Base-by-base conservation (phyloP, 2,113 vertebrate species). In the Oostethus manadensis region DNA sequence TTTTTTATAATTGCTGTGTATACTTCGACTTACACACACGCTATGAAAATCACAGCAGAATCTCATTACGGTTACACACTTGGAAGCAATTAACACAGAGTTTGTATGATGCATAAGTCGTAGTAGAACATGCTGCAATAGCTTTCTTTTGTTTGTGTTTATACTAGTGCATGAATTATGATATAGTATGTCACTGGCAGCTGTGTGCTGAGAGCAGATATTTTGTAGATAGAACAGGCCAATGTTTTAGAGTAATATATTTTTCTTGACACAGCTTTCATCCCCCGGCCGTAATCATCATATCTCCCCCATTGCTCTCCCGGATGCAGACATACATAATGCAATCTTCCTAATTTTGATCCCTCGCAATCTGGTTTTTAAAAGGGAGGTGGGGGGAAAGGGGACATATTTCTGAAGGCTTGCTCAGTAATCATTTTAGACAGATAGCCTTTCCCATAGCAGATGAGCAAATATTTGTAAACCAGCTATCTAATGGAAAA, bases 401-500 rank as follows among this genome's bases (percentile, higher is more conserved):
- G 84, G 85, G 83, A 83, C 85, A 86, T 88, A 88, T 90, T 90
- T 91, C 83, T 91, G 90, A 91, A 87, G 92, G 91, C 91, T 89
- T 87, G 90, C 90, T 90, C 90, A 17, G 79, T 99, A 98, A 99
- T 99, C 94, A 92, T 94, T 96, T 98, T 98, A 99, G 96, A 96
- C 93, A 92, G 94, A 91, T 90, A 92, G 89, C 94, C 94, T 95
- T 94, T 95, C 93, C 95, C 93, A 97, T 98, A 92, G 92, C 93
- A 98, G 95, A 98, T 97, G 95, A 97, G 96, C 94, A 96, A 98
- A 97, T 98, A 99, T 99, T 98, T 98, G 95, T 98, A 99, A 99
- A 98, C 95, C 94, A 97, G 96, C 96, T 97, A 98, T 98, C 94
- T 99, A 99, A 99, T 99, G 97, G 97, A 99, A 99, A 98, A 98